Evolutionary conservation across 2,888 invertebrate genomes (phyloP), one percentile per base, ranked within the genome.

Genomic region (Sericinus montela): DNA sequence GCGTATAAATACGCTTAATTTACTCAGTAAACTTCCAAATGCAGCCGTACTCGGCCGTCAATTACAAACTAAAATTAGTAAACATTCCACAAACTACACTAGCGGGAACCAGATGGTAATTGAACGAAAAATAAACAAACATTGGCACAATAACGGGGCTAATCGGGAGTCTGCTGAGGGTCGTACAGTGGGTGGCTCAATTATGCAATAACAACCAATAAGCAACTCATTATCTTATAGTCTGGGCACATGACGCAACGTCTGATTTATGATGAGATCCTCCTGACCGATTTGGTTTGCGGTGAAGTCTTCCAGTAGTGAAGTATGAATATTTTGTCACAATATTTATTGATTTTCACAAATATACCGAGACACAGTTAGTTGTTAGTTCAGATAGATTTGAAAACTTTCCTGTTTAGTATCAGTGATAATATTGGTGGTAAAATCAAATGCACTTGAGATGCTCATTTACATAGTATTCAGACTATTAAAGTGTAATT

Each of bases 121-220:
- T 82, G 79, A 72, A 73, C 60, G 73, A 76, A 81, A 85, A 83
- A 83, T 74, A 84, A 84, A 84, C 75, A 81, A 75, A 66, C 56
- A 56, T 38, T 47, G 63, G 16, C 19, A 40, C 50, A 55, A 52
- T 45, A 67, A 68, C n/a, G 69, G 67, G 68, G 65, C 68, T 77
- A 80, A 78, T 76, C 72, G 69, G 51, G 55, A 67, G 65, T 67
- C 63, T 67, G 74, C 65, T 55, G 80, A 75, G 78, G 83, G 82
- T 80, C 81, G 66, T 67, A 53, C 56, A 43, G 65, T 81, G 84
- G 84, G 86, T 85, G 86, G 85, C 82, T 72, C 82, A 83, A 85
- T 86, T 85, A 85, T 75, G 73, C 75, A 87, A 83, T 86, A 78
- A 85, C 65, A 62, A 63, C 55, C 72, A 83, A 82, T 81, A 66